phyloP scores from a whole-genome alignment of 2,113 vertebrate genomes.

The Piaya cayana region DNA sequence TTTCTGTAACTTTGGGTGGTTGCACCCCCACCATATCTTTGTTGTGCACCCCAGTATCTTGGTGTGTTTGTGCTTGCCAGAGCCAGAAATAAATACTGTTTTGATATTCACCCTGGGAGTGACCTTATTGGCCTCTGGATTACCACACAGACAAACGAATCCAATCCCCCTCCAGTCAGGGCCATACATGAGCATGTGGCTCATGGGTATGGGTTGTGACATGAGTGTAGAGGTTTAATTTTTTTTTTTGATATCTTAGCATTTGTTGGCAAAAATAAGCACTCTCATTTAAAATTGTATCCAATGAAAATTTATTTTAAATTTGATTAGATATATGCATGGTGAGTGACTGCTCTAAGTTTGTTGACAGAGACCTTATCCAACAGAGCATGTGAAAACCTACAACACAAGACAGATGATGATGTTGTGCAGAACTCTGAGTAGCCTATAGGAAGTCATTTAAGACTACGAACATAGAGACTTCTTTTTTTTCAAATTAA shows the following conservation, averaged over 20 bases:
- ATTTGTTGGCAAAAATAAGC: neutral
- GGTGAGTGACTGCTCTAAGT: neutral
- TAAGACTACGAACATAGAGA: neutral
- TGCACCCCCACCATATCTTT: no score
- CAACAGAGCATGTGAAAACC: neutral
- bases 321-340: slow-evolving; percentile 24
- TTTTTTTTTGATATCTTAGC: slow-evolving; percentile 22
- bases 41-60: no score
- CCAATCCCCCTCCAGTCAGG: no score
- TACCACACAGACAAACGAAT: no score
- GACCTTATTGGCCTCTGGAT: no score
- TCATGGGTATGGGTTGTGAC: no score
- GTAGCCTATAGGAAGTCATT: neutral
- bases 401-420: neutral
- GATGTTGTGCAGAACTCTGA: neutral
- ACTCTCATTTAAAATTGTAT: neutral
- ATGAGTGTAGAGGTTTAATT: no score
- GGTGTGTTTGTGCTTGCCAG: no score
- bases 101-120: no score
- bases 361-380: neutral
- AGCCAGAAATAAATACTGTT: no score
- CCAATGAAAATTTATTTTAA: neutral
- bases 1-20: no score
- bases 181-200: no score
- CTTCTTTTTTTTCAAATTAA: neutral